Evolutionary conservation across 2,797 vertebrate species (phyloP).

Genomic region (Anguilla anguilla): DNA sequence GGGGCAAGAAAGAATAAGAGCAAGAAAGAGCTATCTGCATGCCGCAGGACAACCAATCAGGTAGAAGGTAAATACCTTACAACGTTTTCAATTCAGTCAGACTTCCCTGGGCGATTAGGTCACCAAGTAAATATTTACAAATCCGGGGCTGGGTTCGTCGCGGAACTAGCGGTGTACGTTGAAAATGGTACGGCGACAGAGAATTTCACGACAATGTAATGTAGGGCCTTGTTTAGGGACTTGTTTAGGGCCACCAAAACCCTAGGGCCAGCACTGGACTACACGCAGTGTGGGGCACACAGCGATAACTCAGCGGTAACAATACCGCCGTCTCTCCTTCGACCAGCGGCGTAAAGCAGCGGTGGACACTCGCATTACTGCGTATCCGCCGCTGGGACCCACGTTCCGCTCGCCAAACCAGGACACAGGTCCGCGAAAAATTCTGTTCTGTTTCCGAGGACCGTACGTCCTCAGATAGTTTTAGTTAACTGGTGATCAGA

Average conservation of each 20-base stretch:
- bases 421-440: not conserved
- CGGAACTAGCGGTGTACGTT: too few relatives aligned
- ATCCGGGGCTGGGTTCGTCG: not conserved
- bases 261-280: too few relatives aligned
- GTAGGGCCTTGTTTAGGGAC: too few relatives aligned
- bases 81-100: not conserved
- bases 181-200: too few relatives aligned
- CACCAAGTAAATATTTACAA: constrained; percentile 8
- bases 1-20: not conserved
- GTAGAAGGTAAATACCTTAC: not conserved
- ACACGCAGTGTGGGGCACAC: not conserved
- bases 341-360: not conserved
- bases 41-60: constrained; percentile 2
- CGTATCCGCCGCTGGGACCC: not conserved
- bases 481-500: constrained; percentile 11
- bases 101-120: not conserved
- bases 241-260: too few relatives aligned
- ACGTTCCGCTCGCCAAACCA: not conserved
- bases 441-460: not conserved
- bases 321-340: not conserved
- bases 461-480: not conserved
- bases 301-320: not conserved
- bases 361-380: not conserved
- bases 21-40: not conserved
- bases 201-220: too few relatives aligned